Percentiles rank a stretch among this genome's conserved stretches.
phyloP scores from a whole-genome alignment of 1,140 invertebrate species.

The Acromyrmex heyeri region DNA sequence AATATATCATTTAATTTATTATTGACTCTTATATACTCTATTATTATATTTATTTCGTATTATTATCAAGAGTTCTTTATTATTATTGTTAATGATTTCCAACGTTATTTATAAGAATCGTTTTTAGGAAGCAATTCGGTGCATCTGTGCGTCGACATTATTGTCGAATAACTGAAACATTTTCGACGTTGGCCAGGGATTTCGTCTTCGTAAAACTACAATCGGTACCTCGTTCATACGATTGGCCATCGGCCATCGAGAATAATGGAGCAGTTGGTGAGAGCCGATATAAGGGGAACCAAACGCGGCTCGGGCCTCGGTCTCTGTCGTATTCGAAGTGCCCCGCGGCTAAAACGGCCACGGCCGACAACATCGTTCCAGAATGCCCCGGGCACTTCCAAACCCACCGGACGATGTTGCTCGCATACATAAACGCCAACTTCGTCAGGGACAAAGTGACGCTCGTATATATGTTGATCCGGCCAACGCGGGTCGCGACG shows the following conservation, averaged over 20 bases:
- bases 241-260: slow-evolving; percentile 82
- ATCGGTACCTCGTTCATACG: slow-evolving; percentile 80
- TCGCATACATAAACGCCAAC: slow-evolving; percentile 81
- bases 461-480: slow-evolving; percentile 64
- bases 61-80: too few species aligned
- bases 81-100: background rate
- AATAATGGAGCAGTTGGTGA: slow-evolving; percentile 83
- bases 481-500: slow-evolving; percentile 30
- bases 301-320: slow-evolving; percentile 58
- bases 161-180: slow-evolving; percentile 26
- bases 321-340: slow-evolving; percentile 77
- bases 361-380: slow-evolving; percentile 83
- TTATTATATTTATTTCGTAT: too few species aligned
- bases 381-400: slow-evolving; percentile 77
- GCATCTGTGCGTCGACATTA: background rate
- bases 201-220: slow-evolving; percentile 80
- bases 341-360: slow-evolving; percentile 79
- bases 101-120: background rate
- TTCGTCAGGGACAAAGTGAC: slow-evolving; percentile 82
- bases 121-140: background rate
- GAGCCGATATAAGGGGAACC: slow-evolving; percentile 81
- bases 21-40: too few species aligned
- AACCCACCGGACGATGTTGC: slow-evolving; percentile 78
- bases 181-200: slow-evolving; percentile 54
- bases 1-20: too few species aligned